A percentile compares a stretch with the other conserved stretches of the same genome.
phyloP scores from a whole-genome alignment of 2,888 invertebrate species.

The Himalopsyche tibetana region DNA sequence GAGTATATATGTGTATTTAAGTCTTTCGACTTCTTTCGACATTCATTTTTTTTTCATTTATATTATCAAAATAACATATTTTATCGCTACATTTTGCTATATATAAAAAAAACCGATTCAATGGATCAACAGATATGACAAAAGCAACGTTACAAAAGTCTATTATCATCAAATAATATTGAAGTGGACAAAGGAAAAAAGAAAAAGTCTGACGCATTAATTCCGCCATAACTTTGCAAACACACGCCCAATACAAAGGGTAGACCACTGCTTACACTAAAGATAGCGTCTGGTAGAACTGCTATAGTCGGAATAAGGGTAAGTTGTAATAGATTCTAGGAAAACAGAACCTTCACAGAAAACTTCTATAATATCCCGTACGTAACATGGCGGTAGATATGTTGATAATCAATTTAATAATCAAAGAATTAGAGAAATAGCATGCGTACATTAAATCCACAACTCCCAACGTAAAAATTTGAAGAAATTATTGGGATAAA shows the following conservation, averaged over 20 bases:
- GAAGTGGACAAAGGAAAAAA: conserved; percentile 24
- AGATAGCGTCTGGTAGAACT: not conserved
- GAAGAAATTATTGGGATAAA: too few relatives aligned
- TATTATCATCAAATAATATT: conserved; percentile 42
- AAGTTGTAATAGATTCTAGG: not conserved
- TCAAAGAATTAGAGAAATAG: too few relatives aligned
- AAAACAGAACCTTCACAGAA: not conserved
- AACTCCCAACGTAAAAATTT: too few relatives aligned
- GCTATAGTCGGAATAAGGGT: not conserved
- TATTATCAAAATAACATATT: not conserved
- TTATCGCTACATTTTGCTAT: not conserved
- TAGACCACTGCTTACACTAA: conserved; percentile 2
- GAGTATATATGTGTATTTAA: too few relatives aligned
- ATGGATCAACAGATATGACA: conserved; percentile 20
- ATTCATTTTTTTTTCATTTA: too few relatives aligned
- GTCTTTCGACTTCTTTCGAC: too few relatives aligned
- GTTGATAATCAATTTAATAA: too few relatives aligned
- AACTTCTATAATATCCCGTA: not conserved
- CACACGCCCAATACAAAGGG: conserved; percentile 31
- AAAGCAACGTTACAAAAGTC: conserved; percentile 29
- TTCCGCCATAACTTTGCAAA: conserved; percentile 10
- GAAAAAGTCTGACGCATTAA: conserved; percentile 27
- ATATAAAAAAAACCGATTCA: conserved; percentile 17
- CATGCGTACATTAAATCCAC: too few relatives aligned
- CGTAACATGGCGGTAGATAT: too few relatives aligned